A percentile compares a stretch with the other conserved stretches of the same genome.
These are phyloP conservation scores for Lasioglossum morio DNA, from an alignment of 2,888 invertebrate species.

Conservation along the genomic window DNA sequence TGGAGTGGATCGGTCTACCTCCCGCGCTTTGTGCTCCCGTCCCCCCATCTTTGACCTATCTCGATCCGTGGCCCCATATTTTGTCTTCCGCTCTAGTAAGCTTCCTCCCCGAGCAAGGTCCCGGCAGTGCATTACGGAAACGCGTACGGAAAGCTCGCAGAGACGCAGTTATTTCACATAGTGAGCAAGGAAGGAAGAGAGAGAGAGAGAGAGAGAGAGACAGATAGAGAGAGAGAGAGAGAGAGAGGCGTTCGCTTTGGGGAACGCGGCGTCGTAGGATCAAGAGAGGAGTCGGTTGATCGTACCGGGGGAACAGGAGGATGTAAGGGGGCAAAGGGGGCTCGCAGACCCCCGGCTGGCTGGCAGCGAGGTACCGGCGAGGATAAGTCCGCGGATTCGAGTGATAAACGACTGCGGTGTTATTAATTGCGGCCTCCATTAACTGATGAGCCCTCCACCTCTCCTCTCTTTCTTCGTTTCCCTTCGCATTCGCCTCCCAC, in stretches of 20 bases:
- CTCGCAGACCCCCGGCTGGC: slow-evolving; percentile 51
- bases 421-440: slow-evolving; percentile 80
- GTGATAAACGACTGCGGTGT: slow-evolving; percentile 79
- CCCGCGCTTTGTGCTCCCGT: background rate
- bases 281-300: slow-evolving; percentile 55
- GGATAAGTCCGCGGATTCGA: slow-evolving; percentile 78
- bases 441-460: slow-evolving; percentile 75
- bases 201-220: background rate
- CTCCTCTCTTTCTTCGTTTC: slow-evolving; percentile 55
- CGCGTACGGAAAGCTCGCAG: slow-evolving; percentile 39
- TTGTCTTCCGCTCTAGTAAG: slow-evolving; percentile 49
- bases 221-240: background rate
- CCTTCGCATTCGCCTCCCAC: slow-evolving; percentile 20
- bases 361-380: slow-evolving; percentile 63
- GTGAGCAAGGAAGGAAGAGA: background rate
- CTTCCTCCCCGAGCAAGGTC: slow-evolving; percentile 42
- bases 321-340: slow-evolving; percentile 38
- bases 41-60: slow-evolving; percentile 26
- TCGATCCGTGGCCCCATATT: slow-evolving; percentile 34
- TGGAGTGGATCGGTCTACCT: slow-evolving; percentile 30
- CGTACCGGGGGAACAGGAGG: slow-evolving; percentile 34
- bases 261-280: slow-evolving; percentile 51
- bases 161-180: slow-evolving; percentile 27
- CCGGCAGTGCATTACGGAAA: slow-evolving; percentile 66
- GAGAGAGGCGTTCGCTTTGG: slow-evolving; percentile 6